A percentile compares a stretch with the other conserved stretches of the same genome.
These are phyloP conservation scores for Hyposoter didymator DNA, from an alignment of 2,888 invertebrate genomes.

Conservation along the genomic window DNA sequence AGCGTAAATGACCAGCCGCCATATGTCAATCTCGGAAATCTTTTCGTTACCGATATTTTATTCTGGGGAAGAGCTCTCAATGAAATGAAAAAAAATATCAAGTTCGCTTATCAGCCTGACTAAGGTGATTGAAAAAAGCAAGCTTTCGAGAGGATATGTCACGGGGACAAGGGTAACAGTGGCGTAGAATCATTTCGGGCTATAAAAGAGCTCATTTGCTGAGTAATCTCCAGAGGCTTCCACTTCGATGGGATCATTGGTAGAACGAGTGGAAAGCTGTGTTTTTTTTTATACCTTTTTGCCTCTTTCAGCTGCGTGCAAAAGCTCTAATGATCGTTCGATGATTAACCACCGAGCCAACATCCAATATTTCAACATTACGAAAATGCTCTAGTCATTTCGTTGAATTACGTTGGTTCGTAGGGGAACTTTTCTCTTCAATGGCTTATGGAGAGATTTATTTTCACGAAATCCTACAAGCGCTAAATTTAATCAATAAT, in stretches of 20 bases:
- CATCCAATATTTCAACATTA: conserved; percentile 2
- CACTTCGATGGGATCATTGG: conserved; percentile 17
- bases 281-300: conserved; percentile 24
- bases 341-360: conserved; percentile 27
- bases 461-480: background rate
- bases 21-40: background rate
- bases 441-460: background rate
- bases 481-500: background rate
- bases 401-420: background rate
- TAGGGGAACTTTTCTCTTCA: background rate
- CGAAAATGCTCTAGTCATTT: conserved; percentile 18
- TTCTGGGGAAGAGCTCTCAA: background rate
- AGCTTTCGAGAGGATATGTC: background rate
- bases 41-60: background rate
- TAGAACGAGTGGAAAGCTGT: background rate
- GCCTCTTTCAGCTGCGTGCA: background rate
- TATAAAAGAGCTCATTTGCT: conserved; percentile 57
- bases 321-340: conserved; percentile 18
- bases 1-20: background rate
- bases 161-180: conserved; percentile 4
- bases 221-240: conserved; percentile 52
- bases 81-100: conserved; percentile 12
- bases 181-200: conserved; percentile 27
- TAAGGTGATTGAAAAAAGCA: conserved; percentile 5
- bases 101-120: conserved; percentile 17